Percentiles rank a stretch among this genome's conserved stretches.
phyloP scores from a whole-genome alignment of 1,140 invertebrate genomes.

The Diabrotica virgifera region DNA sequence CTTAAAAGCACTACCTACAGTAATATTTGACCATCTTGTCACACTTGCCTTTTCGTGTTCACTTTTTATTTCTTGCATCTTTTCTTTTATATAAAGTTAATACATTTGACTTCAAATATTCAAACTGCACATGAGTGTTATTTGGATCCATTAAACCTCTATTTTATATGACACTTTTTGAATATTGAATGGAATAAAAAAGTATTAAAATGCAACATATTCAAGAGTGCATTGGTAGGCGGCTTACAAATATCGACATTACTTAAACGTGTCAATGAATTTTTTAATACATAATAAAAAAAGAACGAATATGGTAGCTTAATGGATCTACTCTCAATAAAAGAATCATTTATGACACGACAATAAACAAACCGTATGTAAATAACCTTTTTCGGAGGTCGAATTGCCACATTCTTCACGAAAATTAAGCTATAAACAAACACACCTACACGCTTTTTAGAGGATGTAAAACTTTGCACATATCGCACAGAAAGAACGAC shows the following conservation, averaged over 20 bases:
- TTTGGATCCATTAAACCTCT: too few species aligned
- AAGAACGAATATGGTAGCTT: background rate
- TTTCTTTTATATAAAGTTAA: too few species aligned
- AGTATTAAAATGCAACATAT: too few species aligned
- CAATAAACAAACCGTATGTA: background rate
- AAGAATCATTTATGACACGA: too few species aligned
- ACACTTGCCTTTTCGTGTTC: too few species aligned
- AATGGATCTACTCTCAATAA: background rate
- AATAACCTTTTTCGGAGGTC: slow-evolving; percentile 11
- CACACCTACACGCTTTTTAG: background rate
- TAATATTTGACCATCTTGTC: too few species aligned
- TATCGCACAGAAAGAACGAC: background rate
- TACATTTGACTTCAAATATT: too few species aligned
- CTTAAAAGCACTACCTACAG: too few species aligned
- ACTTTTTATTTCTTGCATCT: too few species aligned
- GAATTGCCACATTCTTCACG: slow-evolving; percentile 5
- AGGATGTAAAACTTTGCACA: background rate
- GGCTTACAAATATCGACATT: background rate
- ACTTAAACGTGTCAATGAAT: background rate
- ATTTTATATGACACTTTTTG: too few species aligned
- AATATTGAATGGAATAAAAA: too few species aligned
- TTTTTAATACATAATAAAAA: background rate
- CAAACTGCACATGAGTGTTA: too few species aligned
- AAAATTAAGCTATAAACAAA: slow-evolving; percentile 6
- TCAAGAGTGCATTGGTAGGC: background rate